Evolutionary conservation across 1,140 invertebrate genomes (phyloP), one percentile per base, ranked within the genome.

Genomic region (Zaprionus taronus): DNA sequence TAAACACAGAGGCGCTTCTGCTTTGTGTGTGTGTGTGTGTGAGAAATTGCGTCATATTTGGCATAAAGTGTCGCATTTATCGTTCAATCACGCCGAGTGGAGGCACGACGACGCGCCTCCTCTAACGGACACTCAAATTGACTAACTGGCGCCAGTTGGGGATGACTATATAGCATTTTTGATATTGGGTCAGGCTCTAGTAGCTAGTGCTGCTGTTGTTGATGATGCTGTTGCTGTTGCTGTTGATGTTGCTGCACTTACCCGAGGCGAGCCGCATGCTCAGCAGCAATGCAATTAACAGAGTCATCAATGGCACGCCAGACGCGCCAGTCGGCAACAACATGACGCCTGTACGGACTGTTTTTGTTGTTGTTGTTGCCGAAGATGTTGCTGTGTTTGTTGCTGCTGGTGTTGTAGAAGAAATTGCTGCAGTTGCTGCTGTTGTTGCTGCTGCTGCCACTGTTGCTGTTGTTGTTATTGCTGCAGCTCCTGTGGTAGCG

Each of bases 251-350:
- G 38, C 38, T 51, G 47, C 34, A 83, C 91, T 91, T 80, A 92
- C 91, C 91, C 79, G 82, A 79, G 70, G 81, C 80, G 51, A 71
- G 79, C 28, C 84, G 84, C 61, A 82, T 77, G 75, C 83, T 81
- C 61, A 92, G 78, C 72, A 92, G 80, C 77, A 92, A 76, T 77
- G 87, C 91, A 83, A 91, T 90, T 91, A 92, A 91, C 81, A 92
- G 71, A 81, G 91, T 84, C 82, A 86, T 81, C 78, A 92, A 81
- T 63, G 84, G 74, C 70, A 70, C 65, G 78, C 84, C 74, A 83
- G 72, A 81, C 76, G 53, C 55, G 55, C 24, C 62, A 51, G 71
- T 36, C 62, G 72, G 60, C 80, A 76, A 64, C 63, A 66, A 63
- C 26, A 31, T 62, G 41, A 38, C n/a, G 58, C 22, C 49, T 9